Conservation (phyloP, 2,113 vertebrate genomes). For the Synchiropus splendidus region DNA sequence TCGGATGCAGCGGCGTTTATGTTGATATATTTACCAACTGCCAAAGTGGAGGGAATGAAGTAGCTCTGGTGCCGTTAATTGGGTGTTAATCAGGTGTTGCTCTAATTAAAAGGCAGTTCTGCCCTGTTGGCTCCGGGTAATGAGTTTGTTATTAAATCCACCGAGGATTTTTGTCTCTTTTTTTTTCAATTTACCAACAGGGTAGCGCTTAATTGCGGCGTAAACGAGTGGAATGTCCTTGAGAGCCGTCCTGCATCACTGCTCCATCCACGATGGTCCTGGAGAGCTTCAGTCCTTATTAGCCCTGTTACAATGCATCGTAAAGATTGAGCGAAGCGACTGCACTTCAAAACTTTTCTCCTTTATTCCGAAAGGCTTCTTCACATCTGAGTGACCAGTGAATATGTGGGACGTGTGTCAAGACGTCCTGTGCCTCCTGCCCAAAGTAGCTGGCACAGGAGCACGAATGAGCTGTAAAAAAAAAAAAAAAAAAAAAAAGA, state of each 20-base stretch:
- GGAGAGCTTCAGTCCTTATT: conserved; percentile 7
- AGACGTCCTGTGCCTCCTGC: too few species aligned
- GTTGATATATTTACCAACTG: conserved; percentile 50
- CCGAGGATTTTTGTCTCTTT: conserved; percentile 63
- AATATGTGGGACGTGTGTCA: too few species aligned
- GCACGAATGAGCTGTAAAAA: too few species aligned
- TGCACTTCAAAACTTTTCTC: too few species aligned
- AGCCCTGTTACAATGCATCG: too few species aligned
- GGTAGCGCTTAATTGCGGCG: conserved; percentile 62
- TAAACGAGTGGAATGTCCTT: conserved; percentile 62
- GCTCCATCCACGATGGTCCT: conserved; percentile 22
- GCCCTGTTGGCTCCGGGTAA: conserved; percentile 65
- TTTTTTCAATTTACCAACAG: conserved; percentile 68
- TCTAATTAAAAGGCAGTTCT: conserved; percentile 73
- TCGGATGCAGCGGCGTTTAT: conserved; percentile 35
- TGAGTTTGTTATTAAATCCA: conserved; percentile 73
- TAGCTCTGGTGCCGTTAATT: conserved; percentile 64
- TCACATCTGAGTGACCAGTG: too few species aligned
- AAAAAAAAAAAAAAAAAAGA: too few species aligned
- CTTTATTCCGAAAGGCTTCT: too few species aligned
- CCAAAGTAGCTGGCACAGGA: too few species aligned
- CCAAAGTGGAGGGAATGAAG: conserved; percentile 60
- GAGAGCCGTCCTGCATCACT: conserved; percentile 54
- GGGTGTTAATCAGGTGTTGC: conserved; percentile 70
- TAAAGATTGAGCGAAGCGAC: too few species aligned